These are phyloP conservation scores for Eretmochelys imbricata DNA, from an alignment of 2,113 vertebrate species.

Conservation along the genomic window DNA sequence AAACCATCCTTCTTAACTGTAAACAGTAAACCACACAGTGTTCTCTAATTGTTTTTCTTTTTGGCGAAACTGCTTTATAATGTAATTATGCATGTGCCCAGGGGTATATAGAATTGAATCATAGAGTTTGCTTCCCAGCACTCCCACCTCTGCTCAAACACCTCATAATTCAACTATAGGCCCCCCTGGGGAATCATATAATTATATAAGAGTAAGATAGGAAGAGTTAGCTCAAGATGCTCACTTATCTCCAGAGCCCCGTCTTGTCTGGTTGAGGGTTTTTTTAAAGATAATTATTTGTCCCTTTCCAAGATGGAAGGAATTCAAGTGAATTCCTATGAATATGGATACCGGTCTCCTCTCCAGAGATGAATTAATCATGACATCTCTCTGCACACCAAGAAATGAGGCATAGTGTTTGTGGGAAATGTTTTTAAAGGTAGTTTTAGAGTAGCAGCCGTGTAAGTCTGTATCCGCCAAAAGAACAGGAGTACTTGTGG, in stretches of 20 bases:
- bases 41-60: slow-evolving; percentile 61
- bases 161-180: background rate
- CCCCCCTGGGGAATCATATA: slow-evolving; percentile 6
- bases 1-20: slow-evolving; percentile 2
- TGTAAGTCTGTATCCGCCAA: too few species aligned
- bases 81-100: slow-evolving; percentile 25
- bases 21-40: slow-evolving; percentile 14
- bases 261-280: background rate
- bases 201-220: background rate
- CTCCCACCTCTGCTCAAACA: background rate
- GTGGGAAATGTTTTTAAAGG: background rate
- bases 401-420: background rate
- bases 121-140: background rate
- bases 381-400: background rate
- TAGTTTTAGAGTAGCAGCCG: too few species aligned
- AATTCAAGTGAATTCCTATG: background rate
- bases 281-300: background rate
- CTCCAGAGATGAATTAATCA: background rate
- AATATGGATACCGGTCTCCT: background rate
- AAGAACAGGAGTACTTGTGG: too few species aligned
- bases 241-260: background rate
- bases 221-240: slow-evolving; percentile 10
- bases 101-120: slow-evolving; percentile 10
- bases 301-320: background rate
- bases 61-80: background rate